Base-by-base conservation (phyloP, 1,140 invertebrate genomes). In the Planococcus citri region DNA sequence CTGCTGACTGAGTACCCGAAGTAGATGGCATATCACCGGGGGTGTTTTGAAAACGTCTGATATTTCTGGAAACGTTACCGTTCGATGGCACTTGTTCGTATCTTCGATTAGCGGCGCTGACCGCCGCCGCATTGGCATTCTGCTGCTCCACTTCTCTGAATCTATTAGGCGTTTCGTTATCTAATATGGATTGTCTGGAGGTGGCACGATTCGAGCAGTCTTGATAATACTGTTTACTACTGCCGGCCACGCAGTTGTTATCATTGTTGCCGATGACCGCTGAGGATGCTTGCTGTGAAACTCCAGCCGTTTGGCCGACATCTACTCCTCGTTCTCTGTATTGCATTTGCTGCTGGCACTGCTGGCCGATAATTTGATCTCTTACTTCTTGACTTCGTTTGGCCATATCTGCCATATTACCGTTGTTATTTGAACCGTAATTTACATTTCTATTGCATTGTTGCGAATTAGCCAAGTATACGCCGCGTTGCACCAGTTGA, bases 401-500 rank as follows among this genome's bases (percentile, higher is more conserved):
- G 25, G 22, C 25, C 21, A 22, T 22, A n/a, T 58, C 51, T 14
- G 25, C 25, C 8, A 6, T 20, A 6, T 9, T n/a, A 9, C 22
- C 60, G 25, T 27, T 64, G 25, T 25, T 27, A 20, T 27, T 25
- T 24, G 22, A 25, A 27, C 22, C 24, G 9, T 24, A 27, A 58
- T 22, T 4, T 20, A 17, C 17, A 25, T 64, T 64, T 12, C 20
- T 3, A 27, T 64, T 64, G 20, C 22, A 24, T 25, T 10, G 60
- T 64, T 64, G 60, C 10, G 60, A 64, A 64, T 27, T 64, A 20
- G 68, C 73, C 17, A 76, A 68, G 41, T 76, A 76, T 1, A 76
- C 74, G 0, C 75, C 75, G 24, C 74, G 73, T 41, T 76, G 74
- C 10, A 74, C 69, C 4, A 76, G 68, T 71, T 75, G 75, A 68